Evolutionary conservation across 2,797 vertebrate genomes (phyloP).

Genomic region (Rhinatrema bivittatum): DNA sequence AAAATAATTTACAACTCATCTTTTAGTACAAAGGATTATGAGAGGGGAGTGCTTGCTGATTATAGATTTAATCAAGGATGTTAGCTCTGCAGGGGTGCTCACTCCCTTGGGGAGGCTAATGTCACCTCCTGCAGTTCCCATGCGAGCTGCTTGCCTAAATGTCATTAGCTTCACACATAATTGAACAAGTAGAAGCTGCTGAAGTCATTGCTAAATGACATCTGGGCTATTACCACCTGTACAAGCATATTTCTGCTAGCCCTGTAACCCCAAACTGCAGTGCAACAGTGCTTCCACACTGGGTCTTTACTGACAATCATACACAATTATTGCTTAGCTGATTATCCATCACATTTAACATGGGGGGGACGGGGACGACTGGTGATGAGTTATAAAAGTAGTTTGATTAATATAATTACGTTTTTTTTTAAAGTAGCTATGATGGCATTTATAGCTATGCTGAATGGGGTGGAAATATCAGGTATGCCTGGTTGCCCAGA

Average conservation of each 20-base stretch:
- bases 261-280: background rate
- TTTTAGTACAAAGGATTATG: slow-evolving; percentile 22
- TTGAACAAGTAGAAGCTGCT: slow-evolving; percentile 22
- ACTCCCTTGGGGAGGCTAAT: slow-evolving; percentile 7
- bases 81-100: slow-evolving; percentile 10
- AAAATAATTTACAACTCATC: slow-evolving; percentile 5
- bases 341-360: slow-evolving; percentile 3
- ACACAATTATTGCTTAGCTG: slow-evolving; percentile 4
- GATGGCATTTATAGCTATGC: too few species aligned
- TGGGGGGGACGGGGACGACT: slow-evolving; percentile 10
- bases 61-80: slow-evolving; percentile 17
- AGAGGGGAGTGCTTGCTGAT: slow-evolving; percentile 11
- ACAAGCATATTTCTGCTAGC: slow-evolving; percentile 6
- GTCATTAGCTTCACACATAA: slow-evolving; percentile 13
- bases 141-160: slow-evolving; percentile 8
- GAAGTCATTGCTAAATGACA: slow-evolving; percentile 7
- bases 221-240: slow-evolving; percentile 13
- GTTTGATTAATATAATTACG: slow-evolving; percentile 14
- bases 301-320: slow-evolving; percentile 2
- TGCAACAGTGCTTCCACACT: background rate
- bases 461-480: too few species aligned
- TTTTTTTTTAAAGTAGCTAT: too few species aligned
- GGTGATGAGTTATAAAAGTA: too few species aligned
- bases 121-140: slow-evolving; percentile 9
- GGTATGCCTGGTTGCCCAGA: too few species aligned